phyloP scores from a whole-genome alignment of 53 echinoderm and acorn worm genomes.

The Luidia sarsii region DNA sequence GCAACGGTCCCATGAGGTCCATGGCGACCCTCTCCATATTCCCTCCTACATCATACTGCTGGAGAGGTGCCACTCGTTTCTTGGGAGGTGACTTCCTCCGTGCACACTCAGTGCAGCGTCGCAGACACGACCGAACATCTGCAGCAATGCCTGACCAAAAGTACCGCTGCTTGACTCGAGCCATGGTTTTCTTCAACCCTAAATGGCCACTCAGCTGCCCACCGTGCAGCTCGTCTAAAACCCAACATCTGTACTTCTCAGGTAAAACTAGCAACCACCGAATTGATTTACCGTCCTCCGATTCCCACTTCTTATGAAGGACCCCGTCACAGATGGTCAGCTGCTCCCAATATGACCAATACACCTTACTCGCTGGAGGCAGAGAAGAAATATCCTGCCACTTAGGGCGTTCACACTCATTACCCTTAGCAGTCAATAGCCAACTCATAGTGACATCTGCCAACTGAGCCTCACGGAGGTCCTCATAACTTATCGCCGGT shows the following conservation, averaged over 20 bases:
- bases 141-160: slow-evolving; percentile 30
- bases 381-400: not conserved
- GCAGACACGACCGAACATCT: not conserved
- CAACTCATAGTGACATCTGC: too few relatives aligned
- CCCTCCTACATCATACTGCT: slow-evolving; percentile 17
- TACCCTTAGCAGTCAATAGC: not conserved
- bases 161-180: slow-evolving; percentile 20
- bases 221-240: slow-evolving; percentile 24
- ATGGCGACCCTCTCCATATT: slow-evolving; percentile 59
- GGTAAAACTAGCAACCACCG: slow-evolving; percentile 36
- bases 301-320: slow-evolving; percentile 40
- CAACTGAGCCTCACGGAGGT: too few relatives aligned
- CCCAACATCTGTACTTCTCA: not conserved
- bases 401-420: not conserved
- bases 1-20: slow-evolving; percentile 54
- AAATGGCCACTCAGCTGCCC: not conserved
- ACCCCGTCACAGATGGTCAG: slow-evolving; percentile 15
- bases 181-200: slow-evolving; percentile 24
- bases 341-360: slow-evolving; percentile 10
- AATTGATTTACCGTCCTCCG: not conserved
- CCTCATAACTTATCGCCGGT: too few relatives aligned
- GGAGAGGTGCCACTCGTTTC: slow-evolving; percentile 29
- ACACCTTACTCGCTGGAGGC: slow-evolving; percentile 4
- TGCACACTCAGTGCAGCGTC: not conserved
- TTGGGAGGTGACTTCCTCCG: not conserved